Evolutionary conservation across 2,797 vertebrate genomes (phyloP), one percentile per base, ranked within the genome.

Genomic region (Chaetodon trifasciatus): DNA sequence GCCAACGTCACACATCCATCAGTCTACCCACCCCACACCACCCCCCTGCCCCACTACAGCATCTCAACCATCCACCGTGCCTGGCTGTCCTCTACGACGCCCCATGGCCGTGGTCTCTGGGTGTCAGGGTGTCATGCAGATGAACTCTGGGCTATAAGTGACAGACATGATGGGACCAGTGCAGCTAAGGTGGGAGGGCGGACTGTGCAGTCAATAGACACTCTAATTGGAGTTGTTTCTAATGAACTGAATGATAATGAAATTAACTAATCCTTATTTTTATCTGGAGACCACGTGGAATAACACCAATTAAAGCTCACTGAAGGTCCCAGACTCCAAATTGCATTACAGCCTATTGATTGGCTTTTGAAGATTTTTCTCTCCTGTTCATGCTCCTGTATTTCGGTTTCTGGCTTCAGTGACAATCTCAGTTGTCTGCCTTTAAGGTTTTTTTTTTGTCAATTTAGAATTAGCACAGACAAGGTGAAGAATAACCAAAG

Each of bases 1-100:
- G 88, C 81, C 81, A 71, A 90, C 93, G 93, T 93, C 91, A 92
- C 85, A 75, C 78, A 78, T 62, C 68, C 81, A 88, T 66, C 76
- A 69, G 52, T 24, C 62, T 57, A 17, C 16, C 47, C 47, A 49
- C 67, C 58, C 17, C 49, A 68, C 40, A 35, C 57, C 70, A 47
- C 17, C 61, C 62, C 53, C 13, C 47, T 70, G 23, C 40, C 62
- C 70, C 52, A 5, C 52, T 12, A 70, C 69, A 56, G 23, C 52
- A 63, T 80, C 72, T 46, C 57, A 46, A 46, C 56, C 68, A 37
- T 74, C 35, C 60, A 6, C 11, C 53, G 17, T 61, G 37, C 56
- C 65, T 23, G 12, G 7, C 78, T 64, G 49, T 61, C 57, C 24
- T 42, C 44, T 23, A 61, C 17, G n/a, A 39, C 5, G 17, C 62